Evolutionary conservation across 2,113 vertebrate species (phyloP).

Genomic region (Heliornis fulica): DNA sequence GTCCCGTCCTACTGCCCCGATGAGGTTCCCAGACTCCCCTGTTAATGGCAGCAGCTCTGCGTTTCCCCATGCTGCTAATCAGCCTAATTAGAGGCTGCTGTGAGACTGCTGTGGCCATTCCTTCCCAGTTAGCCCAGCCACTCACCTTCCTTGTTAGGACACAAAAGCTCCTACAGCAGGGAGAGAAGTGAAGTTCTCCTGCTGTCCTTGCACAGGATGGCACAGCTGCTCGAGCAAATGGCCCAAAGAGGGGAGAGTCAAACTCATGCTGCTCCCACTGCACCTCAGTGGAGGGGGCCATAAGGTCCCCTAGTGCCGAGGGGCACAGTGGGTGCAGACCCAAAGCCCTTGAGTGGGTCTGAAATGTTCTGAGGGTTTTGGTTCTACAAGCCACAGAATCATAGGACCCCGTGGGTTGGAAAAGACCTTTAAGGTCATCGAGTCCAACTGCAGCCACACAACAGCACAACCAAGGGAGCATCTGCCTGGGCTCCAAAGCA

Average conservation of each 20-base stretch:
- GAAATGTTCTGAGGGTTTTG: neutral
- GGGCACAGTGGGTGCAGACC: neutral
- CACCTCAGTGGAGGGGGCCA: neutral
- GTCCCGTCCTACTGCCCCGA: neutral
- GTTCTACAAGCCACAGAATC: too few species aligned
- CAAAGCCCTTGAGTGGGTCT: neutral
- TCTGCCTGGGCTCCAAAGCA: neutral
- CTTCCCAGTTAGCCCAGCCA: neutral
- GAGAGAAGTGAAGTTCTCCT: neutral
- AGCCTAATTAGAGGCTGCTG: neutral
- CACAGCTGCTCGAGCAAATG: accelerated
- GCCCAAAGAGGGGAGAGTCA: accelerated
- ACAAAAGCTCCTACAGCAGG: neutral
- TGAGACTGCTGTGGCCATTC: accelerated
- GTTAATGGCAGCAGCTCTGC: neutral
- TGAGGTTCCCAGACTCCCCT: accelerated
- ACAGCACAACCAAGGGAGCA: neutral
- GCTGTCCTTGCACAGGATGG: neutral
- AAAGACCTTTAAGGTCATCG: too few species aligned
- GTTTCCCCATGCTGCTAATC: neutral
- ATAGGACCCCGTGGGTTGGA: too few species aligned
- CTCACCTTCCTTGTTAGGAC: neutral
- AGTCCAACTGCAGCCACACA: too few species aligned
- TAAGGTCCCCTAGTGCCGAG: accelerated
- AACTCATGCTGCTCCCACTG: neutral